Evolutionary conservation across 1,140 invertebrate species (phyloP), one percentile per base, ranked within the genome.

Genomic region (Leptopilina boulardi): DNA sequence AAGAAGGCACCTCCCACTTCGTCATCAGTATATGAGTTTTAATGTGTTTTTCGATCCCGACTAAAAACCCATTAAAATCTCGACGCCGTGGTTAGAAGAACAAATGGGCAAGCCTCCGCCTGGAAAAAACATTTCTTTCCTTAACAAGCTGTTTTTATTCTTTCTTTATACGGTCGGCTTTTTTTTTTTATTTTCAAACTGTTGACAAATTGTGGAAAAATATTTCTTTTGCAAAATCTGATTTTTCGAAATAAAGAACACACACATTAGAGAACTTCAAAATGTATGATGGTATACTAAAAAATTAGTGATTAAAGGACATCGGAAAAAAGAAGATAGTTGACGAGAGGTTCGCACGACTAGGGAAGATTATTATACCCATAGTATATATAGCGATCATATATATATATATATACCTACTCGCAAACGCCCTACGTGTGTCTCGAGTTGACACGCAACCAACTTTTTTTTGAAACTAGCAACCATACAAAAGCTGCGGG

Each of bases 31-130:
- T 83, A 88, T 81, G 86, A 87, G 85, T 87, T 89, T 89, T 89
- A 88, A 88, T 89, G 86, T 87, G 83, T 89, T 89, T 88, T 89
- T 88, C 84, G 87, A 86, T 82, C 83, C 82, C 73, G 82, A 81
- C 83, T 86, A 84, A 88, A 88, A 88, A 88, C 84, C 87, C 86
- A 88, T 89, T 88, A 89, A 88, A 84, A 82, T 56, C 75, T 80
- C 41, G 82, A 85, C 84, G 80, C 59, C 59, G 79, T 82, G 83
- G 80, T 79, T 80, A 82, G 80, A 83, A 84, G 82, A 83, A 86
- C 83, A 86, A 86, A 84, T 85, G 82, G 34, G 71, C 47, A 3
- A 38, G 54, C 72, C 76, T 70, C 19, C 83, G 80, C 79, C 83
- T 78, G 59, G 59, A 34, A 66, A 66, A 66, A 66, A 66, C 59